phyloP scores from a whole-genome alignment of 2,797 vertebrate species.

The Pantherophis alleghaniensis region DNA sequence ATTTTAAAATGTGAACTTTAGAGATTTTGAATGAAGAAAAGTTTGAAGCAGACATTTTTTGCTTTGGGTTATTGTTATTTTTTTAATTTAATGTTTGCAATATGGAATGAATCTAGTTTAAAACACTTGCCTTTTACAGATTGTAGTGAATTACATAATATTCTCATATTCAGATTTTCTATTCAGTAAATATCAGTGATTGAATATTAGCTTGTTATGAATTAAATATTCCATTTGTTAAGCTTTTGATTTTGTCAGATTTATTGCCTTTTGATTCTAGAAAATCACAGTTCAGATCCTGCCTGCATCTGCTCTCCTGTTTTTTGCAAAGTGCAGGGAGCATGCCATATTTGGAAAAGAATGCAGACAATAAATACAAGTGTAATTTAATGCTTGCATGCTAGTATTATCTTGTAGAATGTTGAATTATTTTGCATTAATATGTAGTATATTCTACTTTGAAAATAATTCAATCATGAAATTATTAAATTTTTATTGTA shows the following conservation, averaged over 20 bases:
- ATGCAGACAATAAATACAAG: conserved; percentile 70
- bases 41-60: background rate
- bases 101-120: background rate
- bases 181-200: background rate
- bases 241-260: background rate
- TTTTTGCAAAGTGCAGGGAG: conserved; percentile 45
- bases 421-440: conserved; percentile 65
- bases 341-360: conserved; percentile 77
- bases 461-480: conserved; percentile 67
- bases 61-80: background rate
- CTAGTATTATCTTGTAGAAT: conserved; percentile 63
- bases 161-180: background rate
- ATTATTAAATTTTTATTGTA: conserved; percentile 51
- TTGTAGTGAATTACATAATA: background rate
- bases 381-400: conserved; percentile 67
- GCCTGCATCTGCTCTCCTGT: conserved; percentile 25
- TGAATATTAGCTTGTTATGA: background rate
- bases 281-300: conserved; percentile 1
- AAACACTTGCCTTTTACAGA: background rate
- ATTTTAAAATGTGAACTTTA: background rate
- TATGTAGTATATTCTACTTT: conserved; percentile 60
- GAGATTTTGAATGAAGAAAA: background rate
- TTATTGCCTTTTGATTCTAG: background rate
- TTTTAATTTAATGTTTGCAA: background rate
- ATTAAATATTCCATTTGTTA: background rate